Conservation (phyloP, 2,888 invertebrate species). For the Camptogramma bilineatum region DNA sequence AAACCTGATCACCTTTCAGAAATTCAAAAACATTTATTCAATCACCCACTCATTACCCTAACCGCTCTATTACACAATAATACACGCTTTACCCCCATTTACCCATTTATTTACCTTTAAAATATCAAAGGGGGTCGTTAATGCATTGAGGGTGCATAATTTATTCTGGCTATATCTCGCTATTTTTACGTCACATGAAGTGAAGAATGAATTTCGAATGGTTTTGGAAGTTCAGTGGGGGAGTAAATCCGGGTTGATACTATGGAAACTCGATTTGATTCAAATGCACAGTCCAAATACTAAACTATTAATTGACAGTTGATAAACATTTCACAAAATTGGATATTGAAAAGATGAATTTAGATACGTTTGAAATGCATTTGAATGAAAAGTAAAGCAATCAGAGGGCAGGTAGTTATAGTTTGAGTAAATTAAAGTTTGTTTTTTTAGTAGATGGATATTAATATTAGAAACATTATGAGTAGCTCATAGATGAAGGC, state of each 20-base stretch:
- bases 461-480: too few species aligned
- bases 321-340: too few species aligned
- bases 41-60: constrained; percentile 42
- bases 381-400: too few species aligned
- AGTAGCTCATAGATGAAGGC: too few species aligned
- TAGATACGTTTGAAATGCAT: too few species aligned
- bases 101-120: constrained; percentile 55
- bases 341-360: too few species aligned
- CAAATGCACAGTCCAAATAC: background rate
- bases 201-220: constrained; percentile 86
- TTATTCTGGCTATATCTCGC: constrained; percentile 77
- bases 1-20: constrained; percentile 10
- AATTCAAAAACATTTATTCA: constrained; percentile 37
- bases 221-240: constrained; percentile 82
- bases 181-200: constrained; percentile 83
- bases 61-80: constrained; percentile 62
- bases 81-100: constrained; percentile 74
- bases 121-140: constrained; percentile 76
- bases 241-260: constrained; percentile 70
- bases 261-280: constrained; percentile 39
- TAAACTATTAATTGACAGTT: too few species aligned
- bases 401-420: too few species aligned
- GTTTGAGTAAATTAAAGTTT: too few species aligned
- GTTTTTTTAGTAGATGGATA: too few species aligned
- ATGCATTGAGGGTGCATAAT: constrained; percentile 83